These are phyloP conservation scores for Platorchestia sp. DNA, from an alignment of 1,140 invertebrate genomes.

Conservation along the genomic window DNA sequence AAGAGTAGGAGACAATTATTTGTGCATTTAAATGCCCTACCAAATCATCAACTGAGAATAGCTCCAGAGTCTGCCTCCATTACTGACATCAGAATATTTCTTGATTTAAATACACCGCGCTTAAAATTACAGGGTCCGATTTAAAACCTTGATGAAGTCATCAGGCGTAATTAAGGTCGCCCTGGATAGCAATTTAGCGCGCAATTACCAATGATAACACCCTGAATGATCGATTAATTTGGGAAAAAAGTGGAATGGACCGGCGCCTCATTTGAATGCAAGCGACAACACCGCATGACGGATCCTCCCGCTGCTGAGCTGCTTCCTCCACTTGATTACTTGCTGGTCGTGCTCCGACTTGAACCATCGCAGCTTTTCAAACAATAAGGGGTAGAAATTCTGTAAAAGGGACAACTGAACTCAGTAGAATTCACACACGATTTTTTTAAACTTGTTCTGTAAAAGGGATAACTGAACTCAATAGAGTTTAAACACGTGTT, in stretches of 20 bases:
- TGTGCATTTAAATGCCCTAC: background rate
- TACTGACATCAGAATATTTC: background rate
- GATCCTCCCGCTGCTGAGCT: background rate
- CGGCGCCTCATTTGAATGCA: slow-evolving; percentile 38
- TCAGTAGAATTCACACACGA: too few relatives aligned
- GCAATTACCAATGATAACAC: slow-evolving; percentile 55
- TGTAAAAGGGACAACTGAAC: too few relatives aligned
- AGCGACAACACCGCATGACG: slow-evolving; percentile 23
- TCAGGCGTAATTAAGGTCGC: slow-evolving; percentile 46
- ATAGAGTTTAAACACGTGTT: too few relatives aligned
- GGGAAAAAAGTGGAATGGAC: slow-evolving; percentile 18
- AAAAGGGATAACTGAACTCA: too few relatives aligned
- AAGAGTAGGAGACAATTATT: slow-evolving; percentile 7
- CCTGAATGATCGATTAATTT: slow-evolving; percentile 52
- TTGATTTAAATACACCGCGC: slow-evolving; percentile 12
- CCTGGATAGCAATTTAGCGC: slow-evolving; percentile 44
- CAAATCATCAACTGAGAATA: slow-evolving; percentile 11
- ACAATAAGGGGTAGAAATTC: too few relatives aligned
- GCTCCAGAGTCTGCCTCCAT: background rate
- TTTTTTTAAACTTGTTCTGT: too few relatives aligned
- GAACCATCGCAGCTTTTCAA: too few relatives aligned
- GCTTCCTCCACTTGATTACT: background rate
- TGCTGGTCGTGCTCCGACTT: too few relatives aligned
- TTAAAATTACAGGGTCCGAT: slow-evolving; percentile 27
- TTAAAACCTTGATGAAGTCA: slow-evolving; percentile 54